Evolutionary conservation across 2,113 vertebrate genomes (phyloP).

Genomic region (Melanotaenia duboulayi): DNA sequence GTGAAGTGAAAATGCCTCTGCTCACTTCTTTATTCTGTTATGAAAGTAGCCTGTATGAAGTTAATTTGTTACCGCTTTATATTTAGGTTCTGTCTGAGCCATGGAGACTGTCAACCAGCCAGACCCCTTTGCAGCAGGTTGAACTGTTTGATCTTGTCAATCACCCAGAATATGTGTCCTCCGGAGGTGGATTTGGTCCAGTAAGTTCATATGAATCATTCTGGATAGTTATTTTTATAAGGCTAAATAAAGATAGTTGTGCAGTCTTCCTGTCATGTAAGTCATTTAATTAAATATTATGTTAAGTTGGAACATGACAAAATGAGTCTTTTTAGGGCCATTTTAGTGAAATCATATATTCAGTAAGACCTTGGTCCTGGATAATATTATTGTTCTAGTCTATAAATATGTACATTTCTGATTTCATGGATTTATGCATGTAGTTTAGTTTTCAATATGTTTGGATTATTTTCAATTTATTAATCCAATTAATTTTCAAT

Average conservation of each 20-base stretch:
- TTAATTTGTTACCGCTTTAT: background rate
- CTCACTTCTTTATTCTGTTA: too few relatives aligned
- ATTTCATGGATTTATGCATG: too few relatives aligned
- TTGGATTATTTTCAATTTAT: too few relatives aligned
- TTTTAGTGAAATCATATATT: too few relatives aligned
- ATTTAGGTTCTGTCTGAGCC: conserved; percentile 93
- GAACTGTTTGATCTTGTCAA: conserved; percentile 89
- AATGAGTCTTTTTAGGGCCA: too few relatives aligned
- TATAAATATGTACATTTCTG: too few relatives aligned
- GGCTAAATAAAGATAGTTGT: background rate
- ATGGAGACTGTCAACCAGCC: conserved; percentile 96
- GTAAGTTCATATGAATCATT: conserved; percentile 79
- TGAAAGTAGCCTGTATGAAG: background rate
- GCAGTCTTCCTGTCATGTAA: background rate
- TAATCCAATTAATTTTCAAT: too few relatives aligned
- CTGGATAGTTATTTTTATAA: background rate
- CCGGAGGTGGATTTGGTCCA: conserved; percentile 95
- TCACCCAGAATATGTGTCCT: conserved; percentile 88
- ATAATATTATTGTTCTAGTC: too few relatives aligned
- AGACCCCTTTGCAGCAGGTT: conserved; percentile 93
- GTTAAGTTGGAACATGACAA: too few relatives aligned
- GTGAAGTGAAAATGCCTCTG: background rate
- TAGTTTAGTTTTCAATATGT: too few relatives aligned
- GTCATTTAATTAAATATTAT: background rate
- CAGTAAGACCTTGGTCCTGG: too few relatives aligned